Evolutionary conservation across 2,797 vertebrate genomes (phyloP).

Genomic region (Enteromius argenteus): DNA sequence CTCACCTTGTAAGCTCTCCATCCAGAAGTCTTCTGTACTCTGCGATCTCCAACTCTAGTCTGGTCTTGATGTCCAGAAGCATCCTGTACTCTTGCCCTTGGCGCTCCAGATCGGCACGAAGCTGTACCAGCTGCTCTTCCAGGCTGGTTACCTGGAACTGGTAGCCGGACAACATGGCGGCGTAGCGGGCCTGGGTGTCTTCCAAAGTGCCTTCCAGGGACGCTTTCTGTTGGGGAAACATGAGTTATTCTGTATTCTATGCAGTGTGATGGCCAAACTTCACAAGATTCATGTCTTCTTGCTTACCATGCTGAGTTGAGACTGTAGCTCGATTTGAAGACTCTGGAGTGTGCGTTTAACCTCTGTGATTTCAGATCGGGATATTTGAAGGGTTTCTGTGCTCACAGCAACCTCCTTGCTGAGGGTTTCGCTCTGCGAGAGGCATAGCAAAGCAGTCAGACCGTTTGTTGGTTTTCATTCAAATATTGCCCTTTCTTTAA

Average conservation of each 20-base stretch:
- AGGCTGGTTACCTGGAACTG: slow-evolving; percentile 70
- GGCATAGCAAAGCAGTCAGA: not conserved
- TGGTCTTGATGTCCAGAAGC: slow-evolving; percentile 74
- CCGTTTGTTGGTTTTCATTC: not conserved
- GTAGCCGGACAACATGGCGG: slow-evolving; percentile 56
- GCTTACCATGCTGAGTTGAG: slow-evolving; percentile 79
- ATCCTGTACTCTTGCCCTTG: slow-evolving; percentile 76
- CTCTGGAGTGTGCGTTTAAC: slow-evolving; percentile 72
- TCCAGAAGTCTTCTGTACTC: slow-evolving; percentile 80
- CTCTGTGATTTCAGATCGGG: slow-evolving; percentile 57
- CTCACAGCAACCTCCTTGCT: slow-evolving; percentile 52
- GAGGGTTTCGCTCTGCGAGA: slow-evolving; percentile 40
- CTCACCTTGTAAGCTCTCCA: slow-evolving; percentile 71
- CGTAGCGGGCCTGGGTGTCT: slow-evolving; percentile 66
- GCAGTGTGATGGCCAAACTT: not conserved
- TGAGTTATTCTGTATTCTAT: not conserved
- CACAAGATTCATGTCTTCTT: slow-evolving; percentile 63
- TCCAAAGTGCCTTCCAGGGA: slow-evolving; percentile 65
- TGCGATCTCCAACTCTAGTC: slow-evolving; percentile 77
- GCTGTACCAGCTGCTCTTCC: slow-evolving; percentile 70
- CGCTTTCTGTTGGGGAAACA: slow-evolving; percentile 66
- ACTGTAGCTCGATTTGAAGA: slow-evolving; percentile 83
- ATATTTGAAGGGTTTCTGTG: slow-evolving; percentile 49
- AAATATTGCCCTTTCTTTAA: not conserved
- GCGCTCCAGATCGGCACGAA: slow-evolving; percentile 69